Percentiles rank a stretch among this genome's conserved stretches.
phyloP scores from a whole-genome alignment of 2,113 vertebrate species.

The Micronycteris hirsuta region DNA sequence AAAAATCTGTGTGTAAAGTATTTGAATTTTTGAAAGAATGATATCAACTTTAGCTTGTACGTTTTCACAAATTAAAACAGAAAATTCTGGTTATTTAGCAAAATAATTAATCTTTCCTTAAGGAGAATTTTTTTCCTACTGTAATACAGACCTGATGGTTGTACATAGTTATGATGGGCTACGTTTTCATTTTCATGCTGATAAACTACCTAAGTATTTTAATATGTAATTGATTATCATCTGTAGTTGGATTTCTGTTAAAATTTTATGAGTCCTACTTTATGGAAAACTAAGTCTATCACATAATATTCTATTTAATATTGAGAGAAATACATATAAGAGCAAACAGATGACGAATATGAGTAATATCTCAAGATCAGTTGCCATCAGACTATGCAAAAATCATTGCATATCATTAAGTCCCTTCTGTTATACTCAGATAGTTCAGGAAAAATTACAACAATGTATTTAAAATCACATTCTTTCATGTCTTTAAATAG shows the following conservation, averaged over 20 bases:
- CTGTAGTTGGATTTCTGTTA: constrained; percentile 17
- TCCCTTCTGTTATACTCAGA: not conserved
- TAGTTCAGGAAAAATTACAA: constrained; percentile 21
- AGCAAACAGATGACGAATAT: constrained; percentile 25
- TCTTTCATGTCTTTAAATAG: constrained; percentile 24
- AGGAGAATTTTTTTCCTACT: constrained; percentile 35
- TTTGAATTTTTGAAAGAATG: constrained; percentile 77
- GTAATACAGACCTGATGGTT: not conserved
- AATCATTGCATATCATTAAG: not conserved
- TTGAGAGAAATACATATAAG: not conserved
- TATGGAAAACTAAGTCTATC: constrained; percentile 25
- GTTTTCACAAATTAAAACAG: constrained; percentile 47
- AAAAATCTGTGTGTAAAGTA: constrained; percentile 82
- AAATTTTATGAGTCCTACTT: not conserved
- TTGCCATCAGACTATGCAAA: not conserved
- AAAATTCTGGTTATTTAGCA: constrained; percentile 33
- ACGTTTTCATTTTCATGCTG: constrained; percentile 32
- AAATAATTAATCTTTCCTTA: constrained; percentile 21
- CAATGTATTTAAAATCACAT: not conserved
- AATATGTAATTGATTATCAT: not conserved
- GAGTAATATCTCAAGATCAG: not conserved
- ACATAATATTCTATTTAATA: constrained; percentile 24
- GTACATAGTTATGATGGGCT: not conserved
- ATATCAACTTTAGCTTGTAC: constrained; percentile 71
- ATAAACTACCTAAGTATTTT: constrained; percentile 16